Percentiles rank a stretch among this genome's conserved stretches.
phyloP scores from a whole-genome alignment of 2,797 vertebrate genomes.

The Champsocephalus esox region DNA sequence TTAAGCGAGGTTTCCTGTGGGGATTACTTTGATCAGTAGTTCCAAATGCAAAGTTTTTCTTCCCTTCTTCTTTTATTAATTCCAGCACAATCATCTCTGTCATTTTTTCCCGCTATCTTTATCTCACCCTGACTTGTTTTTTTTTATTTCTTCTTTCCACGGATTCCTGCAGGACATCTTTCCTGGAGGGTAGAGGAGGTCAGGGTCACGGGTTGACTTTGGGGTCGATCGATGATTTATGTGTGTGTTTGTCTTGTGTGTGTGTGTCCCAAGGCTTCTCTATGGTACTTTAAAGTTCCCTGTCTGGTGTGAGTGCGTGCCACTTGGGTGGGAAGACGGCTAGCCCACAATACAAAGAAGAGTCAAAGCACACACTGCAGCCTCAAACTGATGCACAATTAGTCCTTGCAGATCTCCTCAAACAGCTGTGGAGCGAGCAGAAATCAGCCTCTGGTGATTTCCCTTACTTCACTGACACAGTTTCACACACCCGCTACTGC shows the following conservation, averaged over 20 bases:
- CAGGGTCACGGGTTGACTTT: slow-evolving; percentile 68
- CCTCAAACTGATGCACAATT: slow-evolving; percentile 67
- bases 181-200: slow-evolving; percentile 52
- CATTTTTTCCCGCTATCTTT: slow-evolving; percentile 56
- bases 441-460: slow-evolving; percentile 71
- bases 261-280: slow-evolving; percentile 62
- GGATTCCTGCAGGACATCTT: slow-evolving; percentile 49
- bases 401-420: slow-evolving; percentile 65
- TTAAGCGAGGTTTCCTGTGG: slow-evolving; percentile 79
- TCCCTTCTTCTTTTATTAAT: slow-evolving; percentile 62
- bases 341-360: slow-evolving; percentile 56
- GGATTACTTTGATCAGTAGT: slow-evolving; percentile 82
- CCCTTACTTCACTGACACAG: slow-evolving; percentile 76
- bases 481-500: slow-evolving; percentile 64
- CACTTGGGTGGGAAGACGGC: slow-evolving; percentile 64
- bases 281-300: slow-evolving; percentile 63
- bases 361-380: slow-evolving; percentile 52
- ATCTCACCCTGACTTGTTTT: slow-evolving; percentile 35
- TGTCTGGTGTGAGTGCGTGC: slow-evolving; percentile 48
- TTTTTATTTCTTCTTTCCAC: slow-evolving; percentile 2
- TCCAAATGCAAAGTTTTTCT: slow-evolving; percentile 81
- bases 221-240: slow-evolving; percentile 69
- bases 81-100: slow-evolving; percentile 70
- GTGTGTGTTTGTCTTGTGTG: slow-evolving; percentile 35
- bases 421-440: slow-evolving; percentile 65